phyloP scores from a whole-genome alignment of 2,113 vertebrate species.

The Fukomys damarensis region DNA sequence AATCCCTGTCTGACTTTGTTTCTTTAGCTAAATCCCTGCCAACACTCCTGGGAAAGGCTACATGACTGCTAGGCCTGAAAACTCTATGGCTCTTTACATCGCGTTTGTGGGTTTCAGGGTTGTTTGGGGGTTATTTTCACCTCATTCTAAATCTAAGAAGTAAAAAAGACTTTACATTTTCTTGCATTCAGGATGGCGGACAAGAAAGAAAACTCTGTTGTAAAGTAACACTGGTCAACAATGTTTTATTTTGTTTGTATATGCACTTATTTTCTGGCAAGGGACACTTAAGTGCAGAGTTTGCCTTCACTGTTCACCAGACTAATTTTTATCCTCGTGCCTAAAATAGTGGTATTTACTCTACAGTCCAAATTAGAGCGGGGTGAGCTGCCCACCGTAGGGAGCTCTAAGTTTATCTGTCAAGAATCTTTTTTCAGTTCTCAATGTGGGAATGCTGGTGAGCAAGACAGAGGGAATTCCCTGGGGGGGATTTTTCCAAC shows the following conservation, averaged over 20 bases:
- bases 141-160: not conserved
- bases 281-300: not conserved
- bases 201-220: not conserved
- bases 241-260: not conserved
- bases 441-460: not conserved
- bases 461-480: not conserved
- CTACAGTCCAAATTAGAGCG: not conserved
- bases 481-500: not conserved
- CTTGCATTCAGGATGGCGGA: not conserved
- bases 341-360: not conserved
- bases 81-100: not conserved
- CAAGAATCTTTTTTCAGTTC: conserved; percentile 24
- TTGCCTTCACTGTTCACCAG: not conserved
- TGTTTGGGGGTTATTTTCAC: not conserved
- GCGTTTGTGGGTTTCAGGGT: not conserved
- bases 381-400: not conserved
- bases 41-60: conserved; percentile 35
- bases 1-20: not conserved
- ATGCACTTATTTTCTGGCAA: not conserved
- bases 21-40: not conserved
- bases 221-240: not conserved
- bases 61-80: not conserved
- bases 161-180: not conserved
- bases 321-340: not conserved
- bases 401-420: not conserved